phyloP scores from a whole-genome alignment of 2,888 invertebrate species.

The Cepaea hortensis region DNA sequence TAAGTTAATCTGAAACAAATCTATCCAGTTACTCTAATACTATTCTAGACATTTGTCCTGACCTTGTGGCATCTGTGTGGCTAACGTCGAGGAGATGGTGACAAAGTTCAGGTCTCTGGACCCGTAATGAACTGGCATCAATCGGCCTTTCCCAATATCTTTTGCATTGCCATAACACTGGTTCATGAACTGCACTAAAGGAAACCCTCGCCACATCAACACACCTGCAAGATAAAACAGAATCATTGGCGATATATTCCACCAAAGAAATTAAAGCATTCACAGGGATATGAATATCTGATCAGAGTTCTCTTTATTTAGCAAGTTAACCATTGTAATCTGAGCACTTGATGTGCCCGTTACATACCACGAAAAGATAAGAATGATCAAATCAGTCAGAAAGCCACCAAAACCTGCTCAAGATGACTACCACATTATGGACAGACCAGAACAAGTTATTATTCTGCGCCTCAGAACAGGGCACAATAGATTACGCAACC shows the following conservation, averaged over 20 bases:
- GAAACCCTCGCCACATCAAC: conserved; percentile 92
- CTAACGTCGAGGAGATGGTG: conserved; percentile 96
- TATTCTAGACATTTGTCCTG: conserved; percentile 42
- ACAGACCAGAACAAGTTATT: too few species aligned
- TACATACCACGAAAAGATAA: too few species aligned
- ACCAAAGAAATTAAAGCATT: neutral
- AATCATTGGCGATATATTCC: neutral
- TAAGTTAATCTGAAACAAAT: too few species aligned
- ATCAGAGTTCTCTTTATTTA: neutral
- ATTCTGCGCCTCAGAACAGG: too few species aligned
- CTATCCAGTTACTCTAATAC: too few species aligned
- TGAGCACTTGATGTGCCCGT: too few species aligned
- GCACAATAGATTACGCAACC: too few species aligned
- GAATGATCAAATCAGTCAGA: too few species aligned
- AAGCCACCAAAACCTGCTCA: too few species aligned
- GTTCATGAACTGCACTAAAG: conserved; percentile 89
- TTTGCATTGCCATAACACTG: conserved; percentile 96
- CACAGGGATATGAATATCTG: neutral
- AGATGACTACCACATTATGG: too few species aligned
- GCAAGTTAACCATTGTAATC: too few species aligned
- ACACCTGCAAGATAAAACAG: conserved; percentile 80
- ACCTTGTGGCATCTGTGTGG: conserved; percentile 97
- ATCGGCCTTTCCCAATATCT: conserved; percentile 90
- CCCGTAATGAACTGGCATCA: conserved; percentile 99
- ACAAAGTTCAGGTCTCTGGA: conserved; percentile 89